A percentile compares a stretch with the other conserved stretches of the same genome.
Evolutionary conservation across 2,113 vertebrate genomes (phyloP).

Genomic region (Willisornis vidua): DNA sequence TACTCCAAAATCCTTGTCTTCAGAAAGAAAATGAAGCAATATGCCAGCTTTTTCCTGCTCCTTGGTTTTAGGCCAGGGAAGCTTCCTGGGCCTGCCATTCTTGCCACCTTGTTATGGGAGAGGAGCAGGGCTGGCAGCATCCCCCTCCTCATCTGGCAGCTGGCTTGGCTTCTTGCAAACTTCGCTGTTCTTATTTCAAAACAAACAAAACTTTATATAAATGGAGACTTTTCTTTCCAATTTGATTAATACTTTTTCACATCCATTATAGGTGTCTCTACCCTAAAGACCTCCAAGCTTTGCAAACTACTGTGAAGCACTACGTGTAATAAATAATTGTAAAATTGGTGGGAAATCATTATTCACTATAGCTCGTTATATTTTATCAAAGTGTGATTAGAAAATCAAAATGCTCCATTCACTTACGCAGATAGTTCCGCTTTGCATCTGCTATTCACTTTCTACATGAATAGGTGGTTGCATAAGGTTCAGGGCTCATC

Average conservation of each 20-base stretch:
- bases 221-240: neutral
- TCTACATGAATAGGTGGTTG: neutral
- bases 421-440: accelerated
- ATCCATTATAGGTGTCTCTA: neutral
- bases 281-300: neutral
- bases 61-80: neutral
- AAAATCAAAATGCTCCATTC: neutral
- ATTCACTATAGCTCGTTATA: neutral
- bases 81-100: neutral
- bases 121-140: neutral
- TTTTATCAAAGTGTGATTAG: neutral
- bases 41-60: neutral
- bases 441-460: neutral
- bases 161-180: neutral
- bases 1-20: neutral
- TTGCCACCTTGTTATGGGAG: neutral
- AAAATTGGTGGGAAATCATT: neutral
- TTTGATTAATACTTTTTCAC: neutral
- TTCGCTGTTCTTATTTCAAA: neutral
- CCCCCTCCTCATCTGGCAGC: neutral
- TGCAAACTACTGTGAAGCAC: neutral
- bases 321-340: neutral
- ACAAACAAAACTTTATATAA: neutral
- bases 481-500: neutral
- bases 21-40: neutral